Base-by-base conservation (phyloP, 2,113 vertebrate genomes). In the Melanerpes aurifrons region DNA sequence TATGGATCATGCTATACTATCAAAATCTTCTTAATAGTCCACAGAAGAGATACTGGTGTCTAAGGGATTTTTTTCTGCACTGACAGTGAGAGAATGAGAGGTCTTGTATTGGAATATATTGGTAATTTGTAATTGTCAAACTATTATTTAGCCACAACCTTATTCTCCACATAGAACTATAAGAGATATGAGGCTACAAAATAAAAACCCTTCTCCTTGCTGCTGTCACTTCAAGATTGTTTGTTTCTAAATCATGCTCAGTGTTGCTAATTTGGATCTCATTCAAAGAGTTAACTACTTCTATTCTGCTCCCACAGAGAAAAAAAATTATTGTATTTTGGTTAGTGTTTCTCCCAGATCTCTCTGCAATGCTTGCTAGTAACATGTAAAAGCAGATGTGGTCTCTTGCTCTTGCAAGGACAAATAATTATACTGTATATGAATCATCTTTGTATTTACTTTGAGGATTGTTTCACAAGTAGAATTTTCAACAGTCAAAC, bases 231-330 rank as follows among this genome's bases (percentile, higher is more conserved):
- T 73, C 15, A 24, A 56, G 3, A 4, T 57, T 70, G 3, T 7
- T 79, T 76, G 4, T 16, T 67, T 82, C 29, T 57, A 37, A 87
- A 48, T 9, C 48, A 37, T 16, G 6, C 2, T 19, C 32, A 53
- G 7, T 26, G 18, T 2, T 24, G n/a, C 53, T 12, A 0, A 4
- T 19, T 72, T 76, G 48, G 32, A 48, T 19, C 19, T 50, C 21
- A 18, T 76, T 58, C 20, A 4, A 45, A 66, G 7, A 45, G 3
- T 15, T 84, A 21, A 6, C 10, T 72, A 11, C 40, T 58, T 89
- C 22, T 35, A 6, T 70, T 78, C 4, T 14, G 2, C 8, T 66
- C 40, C 40, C 2, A 5, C 10, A 0, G 0, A 58, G 6, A n/a
- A 10, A 43, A 12, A 77, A 12, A 2, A 0, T 29, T 32, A 13